phyloP scores from a whole-genome alignment of 2,797 vertebrate species.

The Urosaurus nigricauda region DNA sequence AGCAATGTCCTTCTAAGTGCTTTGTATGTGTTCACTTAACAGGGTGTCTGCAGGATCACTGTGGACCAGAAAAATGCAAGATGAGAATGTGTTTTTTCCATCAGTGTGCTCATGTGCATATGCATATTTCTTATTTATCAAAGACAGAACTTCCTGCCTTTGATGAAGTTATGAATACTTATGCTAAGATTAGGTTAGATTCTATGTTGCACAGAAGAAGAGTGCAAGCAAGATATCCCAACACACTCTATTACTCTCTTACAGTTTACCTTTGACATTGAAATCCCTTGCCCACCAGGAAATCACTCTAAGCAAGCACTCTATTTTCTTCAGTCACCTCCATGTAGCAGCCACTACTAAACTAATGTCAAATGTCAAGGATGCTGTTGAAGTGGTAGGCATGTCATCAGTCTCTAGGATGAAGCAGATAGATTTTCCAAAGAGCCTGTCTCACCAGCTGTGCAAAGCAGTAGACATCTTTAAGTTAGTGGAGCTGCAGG shows the following conservation, averaged over 20 bases:
- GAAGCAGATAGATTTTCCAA: slow-evolving; percentile 23
- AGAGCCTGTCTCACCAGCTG: slow-evolving; percentile 5
- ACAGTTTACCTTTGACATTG: slow-evolving; percentile 19
- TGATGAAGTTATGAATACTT: neutral
- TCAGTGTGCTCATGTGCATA: too few species aligned
- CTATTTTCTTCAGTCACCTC: slow-evolving; percentile 27
- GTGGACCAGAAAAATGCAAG: too few species aligned
- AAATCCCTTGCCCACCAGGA: slow-evolving; percentile 26
- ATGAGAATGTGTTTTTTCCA: too few species aligned
- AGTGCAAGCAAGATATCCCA: slow-evolving; percentile 45
- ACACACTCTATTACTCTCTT: slow-evolving; percentile 50
- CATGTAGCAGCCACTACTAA: slow-evolving; percentile 11
- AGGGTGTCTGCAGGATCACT: too few species aligned
- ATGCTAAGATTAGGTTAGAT: slow-evolving; percentile 49
- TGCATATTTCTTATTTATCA: too few species aligned
- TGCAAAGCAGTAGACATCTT: neutral
- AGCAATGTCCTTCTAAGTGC: too few species aligned
- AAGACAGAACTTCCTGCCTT: neutral
- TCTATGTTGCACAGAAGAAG: neutral
- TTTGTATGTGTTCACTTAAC: too few species aligned
- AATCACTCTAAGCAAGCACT: slow-evolving; percentile 40
- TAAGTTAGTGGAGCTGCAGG: neutral
- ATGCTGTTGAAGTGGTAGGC: neutral
- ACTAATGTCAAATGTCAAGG: slow-evolving; percentile 2
- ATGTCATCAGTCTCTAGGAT: neutral